Evolutionary conservation across 53 echinoderm and acorn worm species (phyloP), one percentile per base, ranked within the genome.

Genomic region (Arbacia lixula): DNA sequence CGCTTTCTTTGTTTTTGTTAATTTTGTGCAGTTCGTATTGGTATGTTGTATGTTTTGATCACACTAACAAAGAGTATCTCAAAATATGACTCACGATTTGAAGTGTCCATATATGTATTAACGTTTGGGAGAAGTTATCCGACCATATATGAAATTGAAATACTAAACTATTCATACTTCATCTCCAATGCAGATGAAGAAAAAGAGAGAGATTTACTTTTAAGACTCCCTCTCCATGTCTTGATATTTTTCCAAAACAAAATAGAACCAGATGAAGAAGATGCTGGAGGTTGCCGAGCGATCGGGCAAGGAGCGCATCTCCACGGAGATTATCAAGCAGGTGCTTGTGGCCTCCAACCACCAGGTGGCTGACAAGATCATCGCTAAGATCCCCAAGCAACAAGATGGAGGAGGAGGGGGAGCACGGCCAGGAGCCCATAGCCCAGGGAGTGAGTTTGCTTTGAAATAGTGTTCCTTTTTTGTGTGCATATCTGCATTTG

Each of bases 371-470:
- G 94, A 92, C 1, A 91, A 66, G 49, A 89, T 92, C 57, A 98
- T 98, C 16, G 88, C 92, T 24, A 86, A 84, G 68, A 92, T 98
- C 65, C 94, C 90, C 0, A 88, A 95, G 25, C 91, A 92, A 42
- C 72, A 88, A 9, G 89, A 81, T 22, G 88, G 84, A 10, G 86
- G 90, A 52, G 17, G 27, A 3, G 68, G 52, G 19, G 72, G 51
- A 26, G 72, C 51, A 5, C 32, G 34, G 29, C 51, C 53, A 19
- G 12, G 51, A 21, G 9, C 74, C 43, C 46, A 46, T 10, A 46
- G 46, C 14, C 8, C 8, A 46, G 46, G 46, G 10, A 21, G n/a
- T n/a, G n/a, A n/a, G n/a, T n/a, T n/a, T n/a, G n/a, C n/a, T n/a
- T n/a, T n/a, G n/a, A n/a, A n/a, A n/a, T n/a, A n/a, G n/a, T n/a